Evolutionary conservation across 2,797 vertebrate species (phyloP), one percentile per base, ranked within the genome.

Genomic region (Pogoniulus pusillus): DNA sequence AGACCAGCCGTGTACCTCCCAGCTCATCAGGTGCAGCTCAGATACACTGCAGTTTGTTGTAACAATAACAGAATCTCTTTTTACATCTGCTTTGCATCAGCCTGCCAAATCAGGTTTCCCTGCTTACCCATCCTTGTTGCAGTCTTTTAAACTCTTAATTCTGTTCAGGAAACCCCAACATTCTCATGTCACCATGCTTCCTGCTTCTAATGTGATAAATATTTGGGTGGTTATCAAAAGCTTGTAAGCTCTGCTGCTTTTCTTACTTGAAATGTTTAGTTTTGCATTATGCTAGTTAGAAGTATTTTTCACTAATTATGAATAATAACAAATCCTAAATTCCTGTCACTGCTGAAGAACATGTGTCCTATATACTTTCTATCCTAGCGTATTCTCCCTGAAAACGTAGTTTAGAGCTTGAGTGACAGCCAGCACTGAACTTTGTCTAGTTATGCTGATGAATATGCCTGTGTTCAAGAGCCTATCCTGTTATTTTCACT

Each of bases 181-280:
- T 91, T 86, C 37, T 86, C 26, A 64, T 82, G 59, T 83, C 47
- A 34, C 39, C 18, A 35, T 39, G 29, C 51, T 87, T 88, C 43
- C 39, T 76, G 4, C 37, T 93, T n/a, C n/a, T 94, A 72, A 64
- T 58, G 20, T 81, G 85, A 47, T 89, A 76, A 91, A 63, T 78
- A 73, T 53, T 83, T 85, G 64, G 20, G 37, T 26, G 6, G 27
- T 70, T 91, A 95, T 75, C 13, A 73, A 55, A 91, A 87, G 39
- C 53, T 77, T 87, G 30, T 57, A 53, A 64, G 37, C 41, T 32
- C 30, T 23, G 23, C 45, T 69, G 30, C 80, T 78, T 87, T 34
- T 34, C 53, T 92, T 85, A 72, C 75, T 63, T 84, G 53, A 51
- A 68, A 90, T 73, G 90, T 90, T 93, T 68, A 57, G 87, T 89